Percentiles rank a stretch among this genome's conserved stretches.
Evolutionary conservation across 2,888 invertebrate genomes (phyloP).

Genomic region (Deladenus siricidicola): DNA sequence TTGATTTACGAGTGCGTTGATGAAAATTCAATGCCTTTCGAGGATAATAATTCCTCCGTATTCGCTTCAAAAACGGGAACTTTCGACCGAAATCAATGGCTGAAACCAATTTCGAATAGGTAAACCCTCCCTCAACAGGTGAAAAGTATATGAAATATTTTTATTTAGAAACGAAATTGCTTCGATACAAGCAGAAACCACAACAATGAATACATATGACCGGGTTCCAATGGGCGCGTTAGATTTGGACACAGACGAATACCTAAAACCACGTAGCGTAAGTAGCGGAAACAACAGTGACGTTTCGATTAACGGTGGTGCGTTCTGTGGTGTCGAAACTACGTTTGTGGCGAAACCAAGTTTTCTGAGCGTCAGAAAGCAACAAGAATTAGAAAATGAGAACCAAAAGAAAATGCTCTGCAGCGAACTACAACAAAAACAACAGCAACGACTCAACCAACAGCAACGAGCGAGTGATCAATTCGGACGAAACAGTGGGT

Average conservation of each 20-base stretch:
- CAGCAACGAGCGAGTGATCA: not conserved
- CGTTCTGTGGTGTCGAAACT: not conserved
- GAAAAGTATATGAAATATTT: too few relatives aligned
- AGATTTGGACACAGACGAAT: not conserved
- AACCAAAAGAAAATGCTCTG: not conserved
- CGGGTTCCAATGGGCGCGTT: not conserved
- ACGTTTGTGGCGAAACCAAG: not conserved
- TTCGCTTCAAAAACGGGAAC: not conserved
- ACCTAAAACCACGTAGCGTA: conserved; percentile 4
- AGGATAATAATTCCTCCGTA: too few relatives aligned
- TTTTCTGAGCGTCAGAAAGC: not conserved
- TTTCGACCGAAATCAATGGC: not conserved
- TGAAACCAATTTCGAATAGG: not conserved
- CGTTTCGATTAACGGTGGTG: not conserved
- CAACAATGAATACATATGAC: conserved; percentile 1
- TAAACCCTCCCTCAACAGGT: not conserved
- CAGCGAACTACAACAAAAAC: not conserved
- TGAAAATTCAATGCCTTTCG: not conserved
- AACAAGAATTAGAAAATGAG: not conserved
- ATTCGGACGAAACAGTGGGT: not conserved
- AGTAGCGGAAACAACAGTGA: not conserved
- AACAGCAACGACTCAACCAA: not conserved
- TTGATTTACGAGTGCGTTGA: not conserved
- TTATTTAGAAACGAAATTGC: too few relatives aligned
- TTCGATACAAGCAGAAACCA: too few relatives aligned